Conservation (phyloP, 1,140 invertebrate species). For the Camponotus vicinus region DNA sequence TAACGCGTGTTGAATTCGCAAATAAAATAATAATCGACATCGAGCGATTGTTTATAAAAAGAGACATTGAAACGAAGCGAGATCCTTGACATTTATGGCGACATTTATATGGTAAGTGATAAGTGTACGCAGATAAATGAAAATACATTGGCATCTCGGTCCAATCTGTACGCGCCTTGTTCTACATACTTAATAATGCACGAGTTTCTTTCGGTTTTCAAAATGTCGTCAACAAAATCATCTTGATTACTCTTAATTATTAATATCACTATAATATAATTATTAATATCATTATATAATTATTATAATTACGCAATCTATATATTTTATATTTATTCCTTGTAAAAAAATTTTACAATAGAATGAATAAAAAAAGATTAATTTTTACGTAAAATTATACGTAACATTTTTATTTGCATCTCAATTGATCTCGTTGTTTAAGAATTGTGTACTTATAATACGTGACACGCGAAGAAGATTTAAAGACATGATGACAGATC, state of each 20-base stretch:
- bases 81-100: constrained; percentile 26
- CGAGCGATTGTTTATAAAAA: background rate
- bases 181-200: background rate
- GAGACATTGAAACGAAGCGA: background rate
- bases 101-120: background rate
- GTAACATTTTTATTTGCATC: background rate
- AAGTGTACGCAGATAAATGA: background rate
- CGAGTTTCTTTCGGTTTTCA: background rate
- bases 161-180: background rate
- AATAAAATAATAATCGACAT: background rate
- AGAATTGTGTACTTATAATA: background rate
- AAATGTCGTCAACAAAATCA: background rate
- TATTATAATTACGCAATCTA: too few species aligned
- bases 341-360: background rate
- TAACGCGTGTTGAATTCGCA: background rate
- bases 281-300: background rate
- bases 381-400: background rate
- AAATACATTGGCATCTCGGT: background rate
- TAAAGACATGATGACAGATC: background rate
- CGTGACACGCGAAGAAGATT: background rate
- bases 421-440: background rate
- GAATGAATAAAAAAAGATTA: background rate
- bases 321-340: background rate
- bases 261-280: background rate
- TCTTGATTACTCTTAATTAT: background rate